Percentiles rank a stretch among this genome's conserved stretches.
phyloP scores from a whole-genome alignment of 2,888 invertebrate species.

The Byasa hedistus region DNA sequence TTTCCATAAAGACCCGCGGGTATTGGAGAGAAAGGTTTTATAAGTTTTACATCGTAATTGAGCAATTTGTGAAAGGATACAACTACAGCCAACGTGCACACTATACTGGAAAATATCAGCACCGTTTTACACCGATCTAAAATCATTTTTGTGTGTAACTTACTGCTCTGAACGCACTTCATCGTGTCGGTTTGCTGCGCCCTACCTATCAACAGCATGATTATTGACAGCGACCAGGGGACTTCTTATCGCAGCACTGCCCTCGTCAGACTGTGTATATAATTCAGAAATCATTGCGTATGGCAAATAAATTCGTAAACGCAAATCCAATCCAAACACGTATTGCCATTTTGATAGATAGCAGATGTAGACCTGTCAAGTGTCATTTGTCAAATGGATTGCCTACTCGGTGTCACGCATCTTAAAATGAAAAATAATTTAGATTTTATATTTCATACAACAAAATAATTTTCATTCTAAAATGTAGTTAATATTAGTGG shows the following conservation, averaged over 20 bases:
- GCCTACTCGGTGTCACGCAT: constrained; percentile 10
- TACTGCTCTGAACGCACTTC: constrained; percentile 53
- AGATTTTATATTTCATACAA: too few relatives aligned
- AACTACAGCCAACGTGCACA: constrained; percentile 67
- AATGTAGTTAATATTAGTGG: too few relatives aligned
- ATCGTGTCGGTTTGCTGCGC: constrained; percentile 54
- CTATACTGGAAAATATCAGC: constrained; percentile 66
- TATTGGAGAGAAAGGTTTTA: constrained; percentile 68
- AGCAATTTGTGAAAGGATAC: constrained; percentile 66
- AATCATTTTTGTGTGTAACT: constrained; percentile 64
- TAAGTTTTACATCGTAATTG: constrained; percentile 60
- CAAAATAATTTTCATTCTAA: too few relatives aligned
- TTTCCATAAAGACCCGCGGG: constrained; percentile 68
- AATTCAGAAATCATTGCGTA: constrained; percentile 65
- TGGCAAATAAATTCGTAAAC: constrained; percentile 55
- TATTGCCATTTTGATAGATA: constrained; percentile 54
- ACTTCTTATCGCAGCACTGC: constrained; percentile 51
- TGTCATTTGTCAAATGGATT: constrained; percentile 6
- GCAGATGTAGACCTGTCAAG: constrained; percentile 27
- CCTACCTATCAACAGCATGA: constrained; percentile 71
- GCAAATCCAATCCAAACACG: constrained; percentile 71
- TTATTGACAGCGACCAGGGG: constrained; percentile 43
- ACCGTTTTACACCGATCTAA: constrained; percentile 69
- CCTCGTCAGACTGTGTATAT: constrained; percentile 46
- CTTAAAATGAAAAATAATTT: neutral